Conservation (phyloP, 2,113 vertebrate species). For the Scalopus aquaticus region DNA sequence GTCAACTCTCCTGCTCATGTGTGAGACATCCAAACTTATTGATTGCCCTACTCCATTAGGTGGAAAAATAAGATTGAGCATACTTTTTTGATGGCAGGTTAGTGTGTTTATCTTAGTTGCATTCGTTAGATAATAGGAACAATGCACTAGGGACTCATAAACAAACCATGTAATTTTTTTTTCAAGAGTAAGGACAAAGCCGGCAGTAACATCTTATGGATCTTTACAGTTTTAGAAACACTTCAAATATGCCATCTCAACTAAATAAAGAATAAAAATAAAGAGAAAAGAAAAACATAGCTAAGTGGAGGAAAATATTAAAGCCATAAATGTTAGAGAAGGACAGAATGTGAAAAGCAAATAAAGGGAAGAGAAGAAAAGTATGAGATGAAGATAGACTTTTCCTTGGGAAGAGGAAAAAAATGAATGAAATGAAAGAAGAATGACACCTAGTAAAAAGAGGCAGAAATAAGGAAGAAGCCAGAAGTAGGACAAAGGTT, state of each 20-base stretch:
- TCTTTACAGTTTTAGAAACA: not conserved
- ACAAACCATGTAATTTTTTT: not conserved
- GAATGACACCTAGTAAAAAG: not conserved
- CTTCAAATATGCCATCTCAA: not conserved
- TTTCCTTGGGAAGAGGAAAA: not conserved
- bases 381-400: not conserved
- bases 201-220: not conserved
- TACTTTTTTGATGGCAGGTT: not conserved
- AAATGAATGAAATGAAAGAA: not conserved
- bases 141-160: not conserved
- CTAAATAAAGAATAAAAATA: constrained; percentile 5
- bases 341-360: not conserved
- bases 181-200: not conserved
- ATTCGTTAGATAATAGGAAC: not conserved
- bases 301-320: not conserved
- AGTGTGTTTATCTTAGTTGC: not conserved
- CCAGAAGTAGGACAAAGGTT: not conserved
- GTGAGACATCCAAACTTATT: not conserved
- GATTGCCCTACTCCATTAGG: not conserved
- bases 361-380: not conserved
- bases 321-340: not conserved
- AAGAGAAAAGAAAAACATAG: not conserved
- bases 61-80: not conserved
- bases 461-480: not conserved
- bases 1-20: not conserved